A percentile compares a stretch with the other conserved stretches of the same genome.
Conservation (phyloP, 2,888 invertebrate species). For the Rotaria magnacalcarata region DNA sequence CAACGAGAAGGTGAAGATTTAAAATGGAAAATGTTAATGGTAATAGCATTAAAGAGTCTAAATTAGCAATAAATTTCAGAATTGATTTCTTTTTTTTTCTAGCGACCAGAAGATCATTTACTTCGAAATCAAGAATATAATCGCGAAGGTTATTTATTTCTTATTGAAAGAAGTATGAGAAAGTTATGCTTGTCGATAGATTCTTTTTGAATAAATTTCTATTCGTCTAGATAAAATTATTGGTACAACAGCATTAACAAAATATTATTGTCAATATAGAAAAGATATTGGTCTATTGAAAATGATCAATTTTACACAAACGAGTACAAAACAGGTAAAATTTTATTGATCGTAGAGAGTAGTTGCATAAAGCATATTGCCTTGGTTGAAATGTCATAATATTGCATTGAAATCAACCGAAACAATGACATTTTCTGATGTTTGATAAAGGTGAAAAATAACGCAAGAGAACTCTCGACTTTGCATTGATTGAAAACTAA, state of each 20-base stretch:
- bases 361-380: background rate
- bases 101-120: constrained; percentile 67
- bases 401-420: background rate
- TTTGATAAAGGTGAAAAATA: background rate
- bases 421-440: background rate
- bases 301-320: constrained; percentile 89
- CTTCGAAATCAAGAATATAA: constrained; percentile 65
- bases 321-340: constrained; percentile 55
- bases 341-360: background rate
- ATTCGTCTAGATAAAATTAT: constrained; percentile 29
- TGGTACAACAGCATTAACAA: constrained; percentile 84
- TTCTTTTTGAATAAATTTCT: background rate
- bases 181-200: no score
- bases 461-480: no score
- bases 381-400: background rate
- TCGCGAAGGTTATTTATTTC: constrained; percentile 83
- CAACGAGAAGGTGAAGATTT: constrained; percentile 31
- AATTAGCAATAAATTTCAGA: no score
- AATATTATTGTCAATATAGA: constrained; percentile 91
- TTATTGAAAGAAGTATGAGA: constrained; percentile 88
- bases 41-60: background rate
- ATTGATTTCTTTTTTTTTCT: constrained; percentile 46
- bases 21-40: constrained; percentile 35
- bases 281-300: constrained; percentile 78
- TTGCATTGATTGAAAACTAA: no score